phyloP scores from a whole-genome alignment of 2,113 vertebrate species.

The Dendrocopos noguchii region DNA sequence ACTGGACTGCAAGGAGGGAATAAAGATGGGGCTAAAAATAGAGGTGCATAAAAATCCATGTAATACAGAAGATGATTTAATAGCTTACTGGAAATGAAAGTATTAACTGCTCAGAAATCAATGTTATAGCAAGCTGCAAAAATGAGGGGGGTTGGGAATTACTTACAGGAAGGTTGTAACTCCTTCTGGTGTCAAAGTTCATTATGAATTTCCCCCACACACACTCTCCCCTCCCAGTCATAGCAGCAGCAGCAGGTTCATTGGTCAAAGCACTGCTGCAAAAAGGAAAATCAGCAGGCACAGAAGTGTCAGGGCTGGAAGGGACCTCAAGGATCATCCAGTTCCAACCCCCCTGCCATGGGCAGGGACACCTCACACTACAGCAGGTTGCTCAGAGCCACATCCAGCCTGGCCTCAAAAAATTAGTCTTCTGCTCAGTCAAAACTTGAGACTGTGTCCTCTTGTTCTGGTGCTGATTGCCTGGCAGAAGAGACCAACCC shows the following conservation, averaged over 20 bases:
- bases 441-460: background rate
- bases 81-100: background rate
- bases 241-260: background rate
- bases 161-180: background rate
- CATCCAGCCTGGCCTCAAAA: too few species aligned
- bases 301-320: background rate
- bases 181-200: background rate
- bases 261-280: background rate
- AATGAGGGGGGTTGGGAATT: background rate
- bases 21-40: background rate
- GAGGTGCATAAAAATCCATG: background rate
- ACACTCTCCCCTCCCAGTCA: background rate
- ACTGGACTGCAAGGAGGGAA: background rate
- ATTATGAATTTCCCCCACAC: background rate
- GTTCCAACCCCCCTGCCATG: too few species aligned
- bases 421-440: background rate
- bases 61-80: background rate
- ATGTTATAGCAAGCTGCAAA: background rate
- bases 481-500: too few species aligned
- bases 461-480: too few species aligned
- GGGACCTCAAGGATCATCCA: too few species aligned
- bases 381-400: too few species aligned
- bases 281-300: background rate
- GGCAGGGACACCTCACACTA: too few species aligned
- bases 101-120: background rate